phyloP scores from a whole-genome alignment of 2,888 invertebrate genomes.

The Tetrapedia diversipes region DNA sequence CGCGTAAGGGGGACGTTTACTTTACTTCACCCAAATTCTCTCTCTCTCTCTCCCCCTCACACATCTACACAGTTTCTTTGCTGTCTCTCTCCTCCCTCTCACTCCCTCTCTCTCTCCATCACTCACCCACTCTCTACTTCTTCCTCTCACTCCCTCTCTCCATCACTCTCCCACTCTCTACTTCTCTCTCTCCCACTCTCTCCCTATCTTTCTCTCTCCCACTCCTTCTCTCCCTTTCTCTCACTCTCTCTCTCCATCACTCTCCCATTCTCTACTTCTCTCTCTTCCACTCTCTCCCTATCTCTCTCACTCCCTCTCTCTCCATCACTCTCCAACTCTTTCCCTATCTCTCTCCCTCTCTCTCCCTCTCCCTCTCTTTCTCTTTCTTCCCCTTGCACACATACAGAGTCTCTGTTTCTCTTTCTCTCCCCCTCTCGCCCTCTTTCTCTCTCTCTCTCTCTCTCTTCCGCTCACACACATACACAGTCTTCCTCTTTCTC shows the following conservation, averaged over 20 bases:
- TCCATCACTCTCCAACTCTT: no score
- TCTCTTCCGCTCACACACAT: not conserved
- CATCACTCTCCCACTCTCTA: not conserved
- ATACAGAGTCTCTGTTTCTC: no score
- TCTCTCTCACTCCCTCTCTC: not conserved
- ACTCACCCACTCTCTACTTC: no score
- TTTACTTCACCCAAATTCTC: conserved; percentile 33
- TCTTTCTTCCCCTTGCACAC: no score
- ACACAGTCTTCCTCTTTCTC: no score
- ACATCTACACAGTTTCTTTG: no score
- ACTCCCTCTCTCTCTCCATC: not conserved
- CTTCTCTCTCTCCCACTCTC: no score
- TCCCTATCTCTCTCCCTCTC: not conserved
- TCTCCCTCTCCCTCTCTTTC: not conserved
- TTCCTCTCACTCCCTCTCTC: not conserved
- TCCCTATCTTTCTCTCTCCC: not conserved
- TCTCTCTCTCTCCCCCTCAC: not conserved
- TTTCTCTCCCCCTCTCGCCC: not conserved
- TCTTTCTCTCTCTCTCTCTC: not conserved
- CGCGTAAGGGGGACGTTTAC: conserved; percentile 49
- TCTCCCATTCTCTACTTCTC: not conserved
- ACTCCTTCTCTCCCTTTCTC: not conserved
- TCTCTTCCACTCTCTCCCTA: not conserved
- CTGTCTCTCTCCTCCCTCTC: not conserved
- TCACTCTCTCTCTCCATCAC: not conserved